Percentiles rank a stretch among this genome's conserved stretches.
Evolutionary conservation across 2,888 invertebrate species (phyloP).

Genomic region (Callyntrura guangdongensis): DNA sequence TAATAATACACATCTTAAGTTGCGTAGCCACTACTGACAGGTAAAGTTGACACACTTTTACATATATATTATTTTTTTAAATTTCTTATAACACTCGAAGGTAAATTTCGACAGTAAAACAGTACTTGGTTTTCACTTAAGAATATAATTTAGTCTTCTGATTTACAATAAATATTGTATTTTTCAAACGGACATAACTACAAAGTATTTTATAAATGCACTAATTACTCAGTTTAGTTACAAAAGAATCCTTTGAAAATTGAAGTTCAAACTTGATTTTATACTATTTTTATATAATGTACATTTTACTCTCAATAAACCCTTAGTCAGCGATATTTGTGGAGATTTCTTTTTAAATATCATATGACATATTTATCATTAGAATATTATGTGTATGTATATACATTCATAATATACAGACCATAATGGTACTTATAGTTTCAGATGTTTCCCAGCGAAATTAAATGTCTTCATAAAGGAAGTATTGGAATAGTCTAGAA

Average conservation of each 20-base stretch:
- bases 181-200: slow-evolving; percentile 2
- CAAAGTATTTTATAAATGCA: not conserved
- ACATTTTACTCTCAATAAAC: not conserved
- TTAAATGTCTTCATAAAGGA: not conserved
- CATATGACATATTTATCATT: not conserved
- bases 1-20: slow-evolving; percentile 1
- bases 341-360: not conserved
- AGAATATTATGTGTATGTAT: not conserved
- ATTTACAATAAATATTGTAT: slow-evolving; percentile 34
- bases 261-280: not conserved
- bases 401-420: slow-evolving; percentile 15
- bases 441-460: slow-evolving; percentile 23
- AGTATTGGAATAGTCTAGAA: slow-evolving; percentile 34
- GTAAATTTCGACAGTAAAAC: slow-evolving; percentile 38
- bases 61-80: not conserved
- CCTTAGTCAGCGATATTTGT: not conserved
- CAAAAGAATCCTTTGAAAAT: slow-evolving; percentile 31
- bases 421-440: slow-evolving; percentile 9
- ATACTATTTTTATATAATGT: not conserved
- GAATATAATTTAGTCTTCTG: slow-evolving; percentile 56
- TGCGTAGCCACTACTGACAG: slow-evolving; percentile 34
- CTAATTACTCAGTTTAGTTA: not conserved
- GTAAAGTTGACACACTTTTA: slow-evolving; percentile 39
- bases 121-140: slow-evolving; percentile 12
- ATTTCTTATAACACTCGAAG: slow-evolving; percentile 10